Conservation (phyloP, 2,113 vertebrate species). For the Sphaerodactylus townsendi region DNA sequence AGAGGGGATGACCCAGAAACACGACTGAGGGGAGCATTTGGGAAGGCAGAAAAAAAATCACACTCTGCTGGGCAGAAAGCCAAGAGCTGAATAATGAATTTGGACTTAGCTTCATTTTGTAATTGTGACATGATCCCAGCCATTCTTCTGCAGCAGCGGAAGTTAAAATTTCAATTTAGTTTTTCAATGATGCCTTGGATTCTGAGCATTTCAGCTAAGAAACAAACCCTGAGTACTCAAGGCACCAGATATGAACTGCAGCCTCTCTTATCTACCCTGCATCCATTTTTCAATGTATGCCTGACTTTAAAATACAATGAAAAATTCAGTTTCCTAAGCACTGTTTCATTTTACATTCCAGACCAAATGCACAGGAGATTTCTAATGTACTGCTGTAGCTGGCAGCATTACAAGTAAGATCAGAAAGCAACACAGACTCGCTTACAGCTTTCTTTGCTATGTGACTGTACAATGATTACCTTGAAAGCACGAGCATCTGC, state of each 20-base stretch:
- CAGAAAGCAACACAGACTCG: background rate
- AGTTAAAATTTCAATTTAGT: background rate
- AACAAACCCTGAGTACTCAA: background rate
- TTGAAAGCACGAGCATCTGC: conserved; percentile 89
- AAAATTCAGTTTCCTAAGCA: background rate
- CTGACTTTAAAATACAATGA: background rate
- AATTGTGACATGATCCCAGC: background rate
- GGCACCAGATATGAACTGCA: background rate
- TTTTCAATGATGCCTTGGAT: background rate
- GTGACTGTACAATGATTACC: conserved; percentile 64
- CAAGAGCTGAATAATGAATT: background rate
- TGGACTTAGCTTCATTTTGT: background rate
- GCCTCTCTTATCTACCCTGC: background rate
- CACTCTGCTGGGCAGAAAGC: background rate
- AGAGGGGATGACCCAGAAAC: too few relatives aligned
- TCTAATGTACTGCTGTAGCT: background rate
- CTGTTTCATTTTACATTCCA: background rate
- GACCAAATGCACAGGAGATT: background rate
- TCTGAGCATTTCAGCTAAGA: background rate
- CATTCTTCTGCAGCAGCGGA: background rate
- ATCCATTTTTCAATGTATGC: background rate
- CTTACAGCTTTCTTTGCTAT: background rate
- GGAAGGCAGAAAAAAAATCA: too few relatives aligned
- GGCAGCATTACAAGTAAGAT: background rate
- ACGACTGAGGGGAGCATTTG: too few relatives aligned